phyloP scores from a whole-genome alignment of 2,797 vertebrate species.

The Pachyuromys duprasi region DNA sequence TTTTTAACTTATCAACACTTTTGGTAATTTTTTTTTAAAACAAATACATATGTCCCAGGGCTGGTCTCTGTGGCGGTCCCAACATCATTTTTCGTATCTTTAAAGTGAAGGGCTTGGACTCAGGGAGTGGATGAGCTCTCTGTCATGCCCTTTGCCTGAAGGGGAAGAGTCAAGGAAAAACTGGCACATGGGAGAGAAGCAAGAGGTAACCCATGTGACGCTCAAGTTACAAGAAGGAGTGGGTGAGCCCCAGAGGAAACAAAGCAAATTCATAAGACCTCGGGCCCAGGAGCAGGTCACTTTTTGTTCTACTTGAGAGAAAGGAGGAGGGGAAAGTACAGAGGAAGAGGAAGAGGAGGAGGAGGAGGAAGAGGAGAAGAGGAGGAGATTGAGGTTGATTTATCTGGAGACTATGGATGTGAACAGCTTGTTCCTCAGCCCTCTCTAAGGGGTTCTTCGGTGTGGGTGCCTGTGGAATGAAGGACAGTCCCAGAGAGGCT shows the following conservation, averaged over 20 bases:
- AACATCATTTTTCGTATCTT: background rate
- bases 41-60: background rate
- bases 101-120: background rate
- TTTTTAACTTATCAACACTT: background rate
- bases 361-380: too few species aligned
- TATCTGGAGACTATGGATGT: background rate
- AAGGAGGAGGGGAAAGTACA: background rate
- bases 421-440: background rate
- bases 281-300: background rate
- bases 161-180: background rate
- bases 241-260: background rate
- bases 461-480: background rate
- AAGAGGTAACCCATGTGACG: background rate
- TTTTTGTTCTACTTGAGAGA: background rate
- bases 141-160: background rate
- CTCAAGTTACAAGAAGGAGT: background rate
- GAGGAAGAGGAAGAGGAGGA: background rate
- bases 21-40: background rate
- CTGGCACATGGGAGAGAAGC: background rate
- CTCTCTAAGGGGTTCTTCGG: background rate
- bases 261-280: background rate
- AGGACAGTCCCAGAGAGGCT: background rate
- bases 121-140: too few species aligned
- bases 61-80: background rate
- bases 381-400: background rate